These are phyloP conservation scores for Drosophila paramelanica DNA, from an alignment of 2,888 invertebrate genomes.

Conservation along the genomic window DNA sequence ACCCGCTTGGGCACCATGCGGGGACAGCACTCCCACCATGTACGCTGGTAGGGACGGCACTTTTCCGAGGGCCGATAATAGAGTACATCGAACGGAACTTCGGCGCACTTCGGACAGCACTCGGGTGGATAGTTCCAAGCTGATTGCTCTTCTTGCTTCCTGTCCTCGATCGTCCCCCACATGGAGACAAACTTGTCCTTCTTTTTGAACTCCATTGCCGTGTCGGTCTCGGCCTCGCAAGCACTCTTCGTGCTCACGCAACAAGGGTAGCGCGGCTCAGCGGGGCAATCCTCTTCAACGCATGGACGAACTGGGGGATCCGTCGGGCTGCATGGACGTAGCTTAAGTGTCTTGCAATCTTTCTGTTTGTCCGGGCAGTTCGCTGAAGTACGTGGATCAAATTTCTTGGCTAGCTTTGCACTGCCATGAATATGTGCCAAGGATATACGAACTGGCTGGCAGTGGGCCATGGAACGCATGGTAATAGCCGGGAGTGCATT, in stretches of 20 bases:
- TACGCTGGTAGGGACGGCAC: slow-evolving; percentile 51
- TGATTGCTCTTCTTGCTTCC: not conserved
- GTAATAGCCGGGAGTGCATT: not conserved
- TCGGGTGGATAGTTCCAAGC: slow-evolving; percentile 34
- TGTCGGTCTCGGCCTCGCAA: not conserved
- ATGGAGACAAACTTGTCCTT: slow-evolving; percentile 34
- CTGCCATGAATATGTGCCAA: not conserved
- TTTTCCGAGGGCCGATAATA: slow-evolving; percentile 61
- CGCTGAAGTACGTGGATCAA: fast-evolving
- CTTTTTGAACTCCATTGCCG: not conserved
- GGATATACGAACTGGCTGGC: not conserved
- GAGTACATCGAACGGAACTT: slow-evolving; percentile 55
- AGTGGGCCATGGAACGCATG: too few relatives aligned
- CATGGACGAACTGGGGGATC: slow-evolving; percentile 26
- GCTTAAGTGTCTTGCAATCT: not conserved
- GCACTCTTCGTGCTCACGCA: slow-evolving; percentile 4
- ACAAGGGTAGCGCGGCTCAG: not conserved
- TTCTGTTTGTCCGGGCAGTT: not conserved
- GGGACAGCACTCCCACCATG: slow-evolving; percentile 68
- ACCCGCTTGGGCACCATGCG: slow-evolving; percentile 39
- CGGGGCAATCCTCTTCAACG: slow-evolving; percentile 9
- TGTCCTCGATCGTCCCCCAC: slow-evolving; percentile 33
- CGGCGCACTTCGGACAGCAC: slow-evolving; percentile 46
- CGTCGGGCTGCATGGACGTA: slow-evolving; percentile 17
- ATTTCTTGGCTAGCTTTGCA: not conserved